Evolutionary conservation across 2,888 invertebrate genomes (phyloP), one percentile per base, ranked within the genome.

Genomic region (Lacanobia wlatinum): DNA sequence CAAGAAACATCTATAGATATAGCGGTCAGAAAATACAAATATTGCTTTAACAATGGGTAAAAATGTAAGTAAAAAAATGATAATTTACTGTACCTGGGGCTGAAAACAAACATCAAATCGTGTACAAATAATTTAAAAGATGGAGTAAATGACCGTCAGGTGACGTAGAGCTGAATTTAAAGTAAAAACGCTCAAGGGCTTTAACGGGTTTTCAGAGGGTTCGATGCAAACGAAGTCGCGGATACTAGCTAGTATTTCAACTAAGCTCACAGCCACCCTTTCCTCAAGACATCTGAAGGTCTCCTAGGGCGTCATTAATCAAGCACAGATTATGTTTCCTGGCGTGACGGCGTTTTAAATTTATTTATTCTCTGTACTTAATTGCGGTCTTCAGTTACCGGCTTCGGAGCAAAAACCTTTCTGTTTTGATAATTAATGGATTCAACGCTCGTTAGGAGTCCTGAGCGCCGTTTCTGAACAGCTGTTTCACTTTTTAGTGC

Each of bases 271-370:
- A 67, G 76, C 78, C 75, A 80, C 84, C 81, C 82, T 83, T 83
- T 84, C 23, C 67, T 80, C 60, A 73, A 88, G 86, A 84, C 84
- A 78, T 74, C 78, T 80, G 73, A 79, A 78, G 76, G 73, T 71
- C 73, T 69, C 68, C 62, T 70, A 77, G 70, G 76, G 58, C 67
- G 72, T 84, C 86, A 91, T 91, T 90, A 90, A 92, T 92, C 91
- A 92, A 84, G 69, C 80, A 87, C 84, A 88, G 87, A 89, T 92
- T 92, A 90, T 88, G 87, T 90, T 87, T 89, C 88, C 84, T 80
- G 89, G 81, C 88, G 82, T 82, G 84, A 85, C 83, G 84, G 84
- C 87, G 70, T 88, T 88, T 88, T 87, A 87, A 88, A 88, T 90
- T 87, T 89, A 90, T 88, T 88, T 91, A 87, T 89, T 84, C 84